Conservation (phyloP, 2,888 invertebrate genomes). For the Sceliomorpha sp. region DNA sequence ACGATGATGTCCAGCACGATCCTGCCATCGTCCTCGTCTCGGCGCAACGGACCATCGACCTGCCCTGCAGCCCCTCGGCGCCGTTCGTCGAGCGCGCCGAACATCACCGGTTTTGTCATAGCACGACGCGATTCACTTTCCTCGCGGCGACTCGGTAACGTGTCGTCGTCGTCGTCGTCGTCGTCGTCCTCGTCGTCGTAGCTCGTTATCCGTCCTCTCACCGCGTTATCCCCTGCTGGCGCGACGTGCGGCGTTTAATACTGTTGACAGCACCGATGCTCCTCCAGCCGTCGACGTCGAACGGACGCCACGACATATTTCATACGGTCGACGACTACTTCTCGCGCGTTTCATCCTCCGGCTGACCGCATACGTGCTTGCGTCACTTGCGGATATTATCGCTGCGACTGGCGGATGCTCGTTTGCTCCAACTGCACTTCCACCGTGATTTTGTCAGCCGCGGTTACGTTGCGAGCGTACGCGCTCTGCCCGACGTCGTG, state of each 20-base stretch:
- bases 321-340: background rate
- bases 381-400: constrained; percentile 7
- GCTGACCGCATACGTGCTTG: constrained; percentile 19
- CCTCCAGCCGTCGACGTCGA: no score
- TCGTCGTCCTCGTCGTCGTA: no score
- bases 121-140: background rate
- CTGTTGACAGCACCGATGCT: no score
- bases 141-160: no score
- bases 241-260: no score
- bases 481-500: constrained; percentile 76
- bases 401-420: background rate
- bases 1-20: constrained; percentile 12
- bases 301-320: no score
- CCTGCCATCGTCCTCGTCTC: constrained; percentile 1
- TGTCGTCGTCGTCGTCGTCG: no score
- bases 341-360: constrained; percentile 14
- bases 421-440: background rate
- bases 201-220: no score
- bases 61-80: constrained; percentile 2
- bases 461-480: constrained; percentile 69
- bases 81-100: constrained; percentile 1
- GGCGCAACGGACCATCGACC: constrained; percentile 7
- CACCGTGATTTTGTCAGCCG: constrained; percentile 22
- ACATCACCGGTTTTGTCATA: constrained; percentile 2
- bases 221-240: no score